Evolutionary conservation across 23 tunicate species (phyloP).

Genomic region (Corella eumyota): DNA sequence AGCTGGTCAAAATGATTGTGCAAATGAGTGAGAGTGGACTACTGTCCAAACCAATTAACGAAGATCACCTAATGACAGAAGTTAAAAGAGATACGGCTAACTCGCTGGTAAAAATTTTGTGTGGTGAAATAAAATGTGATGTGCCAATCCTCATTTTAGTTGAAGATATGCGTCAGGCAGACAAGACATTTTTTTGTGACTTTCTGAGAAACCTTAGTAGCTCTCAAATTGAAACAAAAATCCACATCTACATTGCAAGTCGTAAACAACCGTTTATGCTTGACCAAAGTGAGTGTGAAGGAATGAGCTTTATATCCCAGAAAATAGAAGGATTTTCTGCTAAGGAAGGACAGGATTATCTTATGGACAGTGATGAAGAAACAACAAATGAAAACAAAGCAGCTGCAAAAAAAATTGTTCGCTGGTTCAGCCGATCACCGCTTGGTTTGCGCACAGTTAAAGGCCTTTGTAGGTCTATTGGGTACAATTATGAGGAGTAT

Average conservation of each 20-base stretch:
- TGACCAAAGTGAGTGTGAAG: neutral
- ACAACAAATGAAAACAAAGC: slow-evolving; percentile 1
- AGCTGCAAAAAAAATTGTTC: slow-evolving; percentile 13
- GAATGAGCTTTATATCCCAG: neutral
- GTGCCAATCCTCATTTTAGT: neutral
- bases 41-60: neutral
- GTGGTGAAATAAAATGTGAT: neutral
- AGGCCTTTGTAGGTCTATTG: slow-evolving; percentile 16
- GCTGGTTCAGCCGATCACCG: slow-evolving; percentile 34
- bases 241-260: slow-evolving; percentile 35
- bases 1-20: slow-evolving; percentile 15
- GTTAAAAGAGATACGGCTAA: neutral
- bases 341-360: slow-evolving; percentile 17
- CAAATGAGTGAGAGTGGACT: neutral
- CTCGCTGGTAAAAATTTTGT: neutral
- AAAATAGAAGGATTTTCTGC: slow-evolving; percentile 16
- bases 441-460: slow-evolving; percentile 30
- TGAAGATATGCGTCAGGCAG: slow-evolving; percentile 1
- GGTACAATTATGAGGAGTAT: slow-evolving; percentile 21
- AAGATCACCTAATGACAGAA: neutral
- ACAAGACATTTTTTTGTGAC: neutral
- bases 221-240: neutral
- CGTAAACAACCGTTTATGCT: neutral
- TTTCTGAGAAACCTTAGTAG: slow-evolving; percentile 3
- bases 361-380: neutral